phyloP scores from a whole-genome alignment of 1,140 invertebrate genomes.

The Tetranychus cinnabarinus region DNA sequence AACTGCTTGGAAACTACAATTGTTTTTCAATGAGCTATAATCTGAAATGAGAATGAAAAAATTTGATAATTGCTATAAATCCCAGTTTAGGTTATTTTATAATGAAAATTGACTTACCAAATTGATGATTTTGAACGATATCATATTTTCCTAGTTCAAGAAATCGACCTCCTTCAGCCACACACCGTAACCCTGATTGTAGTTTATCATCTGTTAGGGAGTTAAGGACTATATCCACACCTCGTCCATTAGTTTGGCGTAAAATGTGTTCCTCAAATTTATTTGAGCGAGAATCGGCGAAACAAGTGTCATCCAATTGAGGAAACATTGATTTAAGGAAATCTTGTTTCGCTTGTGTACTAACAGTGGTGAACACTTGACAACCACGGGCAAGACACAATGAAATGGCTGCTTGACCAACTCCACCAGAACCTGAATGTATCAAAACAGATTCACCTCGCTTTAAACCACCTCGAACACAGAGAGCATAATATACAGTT shows the following conservation, averaged over 20 bases:
- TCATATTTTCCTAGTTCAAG: constrained; percentile 94
- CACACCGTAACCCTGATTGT: constrained; percentile 66
- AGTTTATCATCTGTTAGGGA: constrained; percentile 70
- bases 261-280: constrained; percentile 26
- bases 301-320: constrained; percentile 23
- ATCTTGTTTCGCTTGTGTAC: constrained; percentile 24
- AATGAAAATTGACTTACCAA: constrained; percentile 30
- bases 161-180: constrained; percentile 63
- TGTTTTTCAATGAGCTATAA: constrained; percentile 50
- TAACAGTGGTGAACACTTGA: constrained; percentile 56
- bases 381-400: constrained; percentile 67
- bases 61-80: neutral
- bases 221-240: constrained; percentile 80
- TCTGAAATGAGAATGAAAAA: constrained; percentile 23
- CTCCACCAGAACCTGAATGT: constrained; percentile 86
- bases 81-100: constrained; percentile 12
- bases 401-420: constrained; percentile 78
- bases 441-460: constrained; percentile 63
- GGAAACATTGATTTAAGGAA: constrained; percentile 26
- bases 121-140: constrained; percentile 58
- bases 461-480: constrained; percentile 54
- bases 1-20: constrained; percentile 86
- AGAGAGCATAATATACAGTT: constrained; percentile 35
- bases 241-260: constrained; percentile 30
- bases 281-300: constrained; percentile 29